phyloP scores from a whole-genome alignment of 2,888 invertebrate genomes.

The Drosophila paranaensis region DNA sequence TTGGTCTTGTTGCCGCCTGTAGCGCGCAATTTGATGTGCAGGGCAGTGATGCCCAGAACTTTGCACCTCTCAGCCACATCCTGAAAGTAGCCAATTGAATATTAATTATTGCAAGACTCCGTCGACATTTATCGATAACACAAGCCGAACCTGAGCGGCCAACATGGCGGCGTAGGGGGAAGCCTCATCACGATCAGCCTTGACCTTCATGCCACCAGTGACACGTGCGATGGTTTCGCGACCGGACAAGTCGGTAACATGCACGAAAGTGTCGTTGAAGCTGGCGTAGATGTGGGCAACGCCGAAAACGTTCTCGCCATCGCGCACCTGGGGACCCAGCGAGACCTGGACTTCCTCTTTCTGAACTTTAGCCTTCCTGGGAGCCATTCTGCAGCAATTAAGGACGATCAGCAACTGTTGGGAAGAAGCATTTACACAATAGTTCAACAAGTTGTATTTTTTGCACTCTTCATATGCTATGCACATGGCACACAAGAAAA shows the following conservation, averaged over 20 bases:
- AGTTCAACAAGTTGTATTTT: constrained; percentile 36
- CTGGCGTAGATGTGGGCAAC: constrained; percentile 99
- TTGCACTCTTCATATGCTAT: constrained; percentile 9
- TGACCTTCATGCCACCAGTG: constrained; percentile 99
- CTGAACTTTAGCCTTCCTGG: constrained; percentile 97
- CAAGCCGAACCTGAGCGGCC: constrained; percentile 94
- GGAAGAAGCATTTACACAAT: constrained; percentile 26
- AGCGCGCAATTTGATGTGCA: constrained; percentile 99
- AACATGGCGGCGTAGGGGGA: constrained; percentile 99
- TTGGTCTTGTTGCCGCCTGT: constrained; percentile 99
- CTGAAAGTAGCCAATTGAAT: constrained; percentile 83
- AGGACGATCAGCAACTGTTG: constrained; percentile 50
- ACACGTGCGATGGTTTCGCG: constrained; percentile 97
- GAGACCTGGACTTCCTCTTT: constrained; percentile 99
- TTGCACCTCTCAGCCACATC: constrained; percentile 99
- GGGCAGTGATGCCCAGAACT: constrained; percentile 97
- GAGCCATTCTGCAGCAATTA: constrained; percentile 90
- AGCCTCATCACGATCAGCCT: constrained; percentile 99
- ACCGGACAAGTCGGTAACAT: constrained; percentile 99
- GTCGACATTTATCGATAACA: not conserved
- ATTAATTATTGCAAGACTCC: not conserved
- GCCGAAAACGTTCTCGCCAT: constrained; percentile 99
- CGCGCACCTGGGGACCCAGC: constrained; percentile 97
- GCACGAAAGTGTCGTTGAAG: constrained; percentile 99
- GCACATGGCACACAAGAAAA: constrained; percentile 49